Percentiles rank a stretch among this genome's conserved stretches.
Conservation (phyloP, 2,888 invertebrate genomes). For the Rhagium mordax region DNA sequence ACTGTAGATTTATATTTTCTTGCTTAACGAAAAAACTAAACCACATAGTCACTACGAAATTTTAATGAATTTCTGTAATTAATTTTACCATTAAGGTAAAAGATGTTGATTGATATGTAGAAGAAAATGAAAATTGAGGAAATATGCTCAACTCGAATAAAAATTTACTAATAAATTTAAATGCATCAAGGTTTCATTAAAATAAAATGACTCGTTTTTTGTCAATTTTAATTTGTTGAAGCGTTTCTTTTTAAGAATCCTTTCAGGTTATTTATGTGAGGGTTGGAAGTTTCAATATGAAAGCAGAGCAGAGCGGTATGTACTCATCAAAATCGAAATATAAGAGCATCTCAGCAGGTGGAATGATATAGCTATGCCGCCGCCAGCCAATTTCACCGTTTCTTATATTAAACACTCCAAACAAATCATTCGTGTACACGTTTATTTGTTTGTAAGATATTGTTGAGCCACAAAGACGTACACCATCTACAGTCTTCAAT, state of each 20-base stretch:
- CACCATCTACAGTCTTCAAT: slow-evolving; percentile 12
- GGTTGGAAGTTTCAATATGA: slow-evolving; percentile 30
- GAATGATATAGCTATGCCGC: slow-evolving; percentile 18
- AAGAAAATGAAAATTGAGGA: too few relatives aligned
- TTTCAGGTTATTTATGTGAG: slow-evolving; percentile 47
- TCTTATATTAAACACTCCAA: slow-evolving; percentile 54
- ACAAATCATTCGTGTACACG: slow-evolving; percentile 51
- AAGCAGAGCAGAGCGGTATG: slow-evolving; percentile 12
- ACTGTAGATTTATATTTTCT: too few relatives aligned
- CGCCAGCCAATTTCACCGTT: slow-evolving; percentile 39
- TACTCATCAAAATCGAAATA: slow-evolving; percentile 33
- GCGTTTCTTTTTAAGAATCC: slow-evolving; percentile 35
- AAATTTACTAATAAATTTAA: not conserved
- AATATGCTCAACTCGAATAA: not conserved
- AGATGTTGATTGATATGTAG: too few relatives aligned
- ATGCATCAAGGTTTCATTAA: slow-evolving; percentile 9
- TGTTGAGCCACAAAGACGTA: slow-evolving; percentile 37
- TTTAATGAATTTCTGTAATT: too few relatives aligned
- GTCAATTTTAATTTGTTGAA: slow-evolving; percentile 34
- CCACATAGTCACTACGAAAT: too few relatives aligned
- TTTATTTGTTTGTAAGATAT: slow-evolving; percentile 52
- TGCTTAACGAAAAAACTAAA: too few relatives aligned
- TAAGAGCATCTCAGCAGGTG: slow-evolving; percentile 26
- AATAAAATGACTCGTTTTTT: slow-evolving; percentile 11
- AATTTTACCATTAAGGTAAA: too few relatives aligned